Evolutionary conservation across 2,797 vertebrate genomes (phyloP).

Genomic region (Dromococcyx pavoninus): DNA sequence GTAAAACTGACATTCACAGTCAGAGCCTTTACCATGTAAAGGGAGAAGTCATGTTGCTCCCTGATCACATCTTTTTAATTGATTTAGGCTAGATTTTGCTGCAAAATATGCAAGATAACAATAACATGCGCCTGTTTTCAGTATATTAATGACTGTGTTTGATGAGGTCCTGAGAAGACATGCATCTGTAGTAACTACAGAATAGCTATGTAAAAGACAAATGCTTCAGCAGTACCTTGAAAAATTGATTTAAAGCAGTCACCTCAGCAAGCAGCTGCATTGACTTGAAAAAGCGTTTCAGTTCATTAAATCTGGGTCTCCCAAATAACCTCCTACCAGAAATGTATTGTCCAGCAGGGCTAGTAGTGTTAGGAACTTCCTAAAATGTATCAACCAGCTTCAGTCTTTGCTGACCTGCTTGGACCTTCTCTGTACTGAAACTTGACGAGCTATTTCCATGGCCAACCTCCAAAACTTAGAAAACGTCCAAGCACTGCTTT

Average conservation of each 20-base stretch:
- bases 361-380: neutral
- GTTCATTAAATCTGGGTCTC: neutral
- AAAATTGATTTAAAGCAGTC: neutral
- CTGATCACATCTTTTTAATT: neutral
- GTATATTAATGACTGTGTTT: neutral
- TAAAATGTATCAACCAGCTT: neutral
- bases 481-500: neutral
- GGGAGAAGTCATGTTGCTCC: conserved; percentile 24
- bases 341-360: neutral
- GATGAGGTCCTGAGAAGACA: neutral
- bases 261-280: neutral
- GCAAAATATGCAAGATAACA: conserved; percentile 45
- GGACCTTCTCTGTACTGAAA: neutral
- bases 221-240: neutral
- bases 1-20: conserved; percentile 30
- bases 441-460: neutral
- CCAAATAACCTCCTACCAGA: neutral
- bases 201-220: neutral
- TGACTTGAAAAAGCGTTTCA: neutral
- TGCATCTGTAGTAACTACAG: neutral
- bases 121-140: neutral
- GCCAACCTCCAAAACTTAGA: neutral
- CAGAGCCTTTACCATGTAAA: conserved; percentile 46
- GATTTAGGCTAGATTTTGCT: conserved; percentile 19
- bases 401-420: neutral